Evolutionary conservation across 1,140 invertebrate species (phyloP).

Genomic region (Limonius californicus): DNA sequence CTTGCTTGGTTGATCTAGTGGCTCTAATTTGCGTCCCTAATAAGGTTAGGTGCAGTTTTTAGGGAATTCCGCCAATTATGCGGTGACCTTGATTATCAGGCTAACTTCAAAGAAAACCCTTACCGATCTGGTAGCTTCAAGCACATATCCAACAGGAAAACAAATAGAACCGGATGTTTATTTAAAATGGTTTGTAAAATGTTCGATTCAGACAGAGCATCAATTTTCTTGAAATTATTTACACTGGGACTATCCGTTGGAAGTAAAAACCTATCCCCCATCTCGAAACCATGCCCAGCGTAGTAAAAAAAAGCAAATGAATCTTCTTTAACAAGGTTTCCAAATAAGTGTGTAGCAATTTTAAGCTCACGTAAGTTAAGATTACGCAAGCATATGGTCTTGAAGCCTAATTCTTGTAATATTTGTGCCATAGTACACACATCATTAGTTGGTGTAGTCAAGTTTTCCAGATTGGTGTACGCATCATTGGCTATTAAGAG

Average conservation of each 20-base stretch:
- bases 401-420: background rate
- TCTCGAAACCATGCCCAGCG: conserved; percentile 6
- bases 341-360: background rate
- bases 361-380: background rate
- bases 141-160: conserved; percentile 11
- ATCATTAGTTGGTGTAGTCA: conserved; percentile 11
- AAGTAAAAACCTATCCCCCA: conserved; percentile 2
- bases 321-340: background rate
- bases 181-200: background rate
- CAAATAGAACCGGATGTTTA: conserved; percentile 6
- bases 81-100: too few relatives aligned
- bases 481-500: too few relatives aligned
- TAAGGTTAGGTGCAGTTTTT: too few relatives aligned
- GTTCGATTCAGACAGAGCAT: background rate
- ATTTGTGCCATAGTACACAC: background rate
- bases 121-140: conserved; percentile 1
- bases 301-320: background rate
- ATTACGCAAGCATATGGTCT: background rate
- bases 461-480: too few relatives aligned
- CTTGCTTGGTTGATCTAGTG: too few relatives aligned
- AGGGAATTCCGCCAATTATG: too few relatives aligned
- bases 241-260: background rate
- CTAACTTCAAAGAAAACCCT: too few relatives aligned
- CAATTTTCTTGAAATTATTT: too few relatives aligned
- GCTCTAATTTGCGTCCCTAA: too few relatives aligned